Evolutionary conservation across 2,113 vertebrate genomes (phyloP).

Genomic region (Aviceda subcristata): DNA sequence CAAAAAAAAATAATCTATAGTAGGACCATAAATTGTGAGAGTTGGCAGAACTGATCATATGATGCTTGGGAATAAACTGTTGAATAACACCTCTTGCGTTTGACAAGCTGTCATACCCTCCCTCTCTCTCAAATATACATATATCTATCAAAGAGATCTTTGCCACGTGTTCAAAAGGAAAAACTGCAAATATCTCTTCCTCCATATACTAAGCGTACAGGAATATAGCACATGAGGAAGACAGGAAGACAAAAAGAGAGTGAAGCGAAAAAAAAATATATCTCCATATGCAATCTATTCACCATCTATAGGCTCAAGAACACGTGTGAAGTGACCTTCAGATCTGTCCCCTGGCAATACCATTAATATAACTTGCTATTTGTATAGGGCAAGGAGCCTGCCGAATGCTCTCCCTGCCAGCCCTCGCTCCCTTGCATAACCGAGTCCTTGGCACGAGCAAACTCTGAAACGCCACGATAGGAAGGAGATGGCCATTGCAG

Average conservation of each 20-base stretch:
- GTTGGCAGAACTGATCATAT: not conserved
- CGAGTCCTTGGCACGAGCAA: not conserved
- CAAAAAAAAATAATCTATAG: not conserved
- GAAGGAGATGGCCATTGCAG: not conserved
- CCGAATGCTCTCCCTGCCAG: not conserved
- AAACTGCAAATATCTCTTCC: not conserved
- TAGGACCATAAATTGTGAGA: not conserved
- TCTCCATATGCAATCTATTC: not conserved
- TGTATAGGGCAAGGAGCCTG: not conserved
- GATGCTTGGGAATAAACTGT: not conserved
- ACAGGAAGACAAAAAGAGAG: not conserved
- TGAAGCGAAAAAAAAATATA: not conserved
- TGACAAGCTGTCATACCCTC: not conserved
- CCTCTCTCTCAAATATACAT: not conserved
- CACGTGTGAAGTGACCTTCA: not conserved
- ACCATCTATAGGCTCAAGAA: not conserved
- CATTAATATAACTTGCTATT: not conserved
- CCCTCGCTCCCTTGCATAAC: not conserved
- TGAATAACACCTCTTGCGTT: not conserved
- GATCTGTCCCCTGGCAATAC: not conserved
- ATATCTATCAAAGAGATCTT: not conserved
- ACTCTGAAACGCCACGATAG: fast-evolving
- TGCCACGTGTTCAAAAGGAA: not conserved
- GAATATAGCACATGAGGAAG: not conserved
- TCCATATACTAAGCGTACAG: not conserved